A percentile compares a stretch with the other conserved stretches of the same genome.
Conservation (phyloP, 1,140 invertebrate species). For the Pseudomyrmex dendroicus region DNA sequence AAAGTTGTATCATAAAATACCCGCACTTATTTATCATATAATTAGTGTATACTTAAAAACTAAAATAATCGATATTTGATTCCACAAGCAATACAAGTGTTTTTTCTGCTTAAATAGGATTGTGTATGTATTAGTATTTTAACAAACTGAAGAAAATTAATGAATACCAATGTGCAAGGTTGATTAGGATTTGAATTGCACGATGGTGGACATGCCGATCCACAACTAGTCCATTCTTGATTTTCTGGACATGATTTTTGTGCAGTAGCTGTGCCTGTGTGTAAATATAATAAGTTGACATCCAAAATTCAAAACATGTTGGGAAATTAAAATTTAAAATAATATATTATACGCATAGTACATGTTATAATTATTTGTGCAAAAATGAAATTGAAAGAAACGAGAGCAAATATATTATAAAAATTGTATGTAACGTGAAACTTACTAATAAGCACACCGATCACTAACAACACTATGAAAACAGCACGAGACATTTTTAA, state of each 20-base stretch:
- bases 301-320: not conserved
- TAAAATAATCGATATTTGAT: not conserved
- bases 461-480: not conserved
- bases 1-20: not conserved
- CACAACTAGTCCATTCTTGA: constrained; percentile 10
- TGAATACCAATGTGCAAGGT: not conserved
- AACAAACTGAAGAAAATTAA: not conserved
- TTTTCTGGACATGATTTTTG: not conserved
- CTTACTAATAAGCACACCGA: constrained; percentile 33
- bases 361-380: constrained; percentile 1
- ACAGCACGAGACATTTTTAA: constrained; percentile 13
- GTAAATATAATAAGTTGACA: not conserved
- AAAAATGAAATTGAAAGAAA: not conserved
- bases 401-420: not conserved
- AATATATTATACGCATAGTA: not conserved
- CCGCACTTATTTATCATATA: not conserved
- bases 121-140: too few species aligned
- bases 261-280: not conserved
- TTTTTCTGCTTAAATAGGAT: too few species aligned
- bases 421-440: not conserved
- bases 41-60: not conserved
- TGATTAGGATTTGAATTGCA: not conserved
- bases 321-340: too few species aligned
- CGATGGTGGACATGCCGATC: constrained; percentile 34
- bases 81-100: not conserved